Conservation (phyloP, 1,140 invertebrate species). For the Hermetia illucens region DNA sequence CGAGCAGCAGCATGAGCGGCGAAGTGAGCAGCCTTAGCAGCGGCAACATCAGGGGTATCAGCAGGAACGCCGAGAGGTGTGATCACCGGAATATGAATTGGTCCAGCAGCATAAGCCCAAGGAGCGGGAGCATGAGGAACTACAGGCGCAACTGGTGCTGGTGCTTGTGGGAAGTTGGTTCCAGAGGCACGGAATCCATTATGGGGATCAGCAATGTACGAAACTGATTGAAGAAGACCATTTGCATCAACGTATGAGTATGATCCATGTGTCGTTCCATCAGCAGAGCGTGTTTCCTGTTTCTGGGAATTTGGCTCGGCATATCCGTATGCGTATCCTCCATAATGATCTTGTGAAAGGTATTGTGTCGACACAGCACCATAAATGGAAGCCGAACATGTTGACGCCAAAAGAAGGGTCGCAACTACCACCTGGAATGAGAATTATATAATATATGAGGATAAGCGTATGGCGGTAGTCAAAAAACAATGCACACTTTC, state of each 20-base stretch:
- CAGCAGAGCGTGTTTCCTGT: constrained; percentile 43
- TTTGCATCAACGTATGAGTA: constrained; percentile 58
- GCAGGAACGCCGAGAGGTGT: constrained; percentile 23
- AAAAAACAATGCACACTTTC: too few species aligned
- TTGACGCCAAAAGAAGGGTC: constrained; percentile 20
- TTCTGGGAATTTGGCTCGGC: constrained; percentile 48
- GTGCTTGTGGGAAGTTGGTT: constrained; percentile 43
- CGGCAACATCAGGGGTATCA: constrained; percentile 34
- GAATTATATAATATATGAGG: not conserved
- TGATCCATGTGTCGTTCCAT: constrained; percentile 49
- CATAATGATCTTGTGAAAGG: constrained; percentile 44
- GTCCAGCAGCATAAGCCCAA: constrained; percentile 8
- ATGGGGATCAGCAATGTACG: constrained; percentile 48
- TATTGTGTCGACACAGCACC: constrained; percentile 34
- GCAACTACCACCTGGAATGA: constrained; percentile 19
- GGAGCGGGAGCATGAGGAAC: constrained; percentile 11
- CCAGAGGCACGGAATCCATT: constrained; percentile 50
- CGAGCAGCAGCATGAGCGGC: constrained; percentile 23
- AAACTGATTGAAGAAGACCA: constrained; percentile 46
- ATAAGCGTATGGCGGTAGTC: too few species aligned
- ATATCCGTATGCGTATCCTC: constrained; percentile 50
- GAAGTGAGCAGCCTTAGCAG: constrained; percentile 26
- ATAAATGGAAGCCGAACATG: constrained; percentile 23
- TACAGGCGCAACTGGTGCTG: constrained; percentile 5
- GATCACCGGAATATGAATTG: constrained; percentile 32